A percentile compares a stretch with the other conserved stretches of the same genome.
Evolutionary conservation across 2,888 invertebrate genomes (phyloP).

Genomic region (Chorisops tibialis): DNA sequence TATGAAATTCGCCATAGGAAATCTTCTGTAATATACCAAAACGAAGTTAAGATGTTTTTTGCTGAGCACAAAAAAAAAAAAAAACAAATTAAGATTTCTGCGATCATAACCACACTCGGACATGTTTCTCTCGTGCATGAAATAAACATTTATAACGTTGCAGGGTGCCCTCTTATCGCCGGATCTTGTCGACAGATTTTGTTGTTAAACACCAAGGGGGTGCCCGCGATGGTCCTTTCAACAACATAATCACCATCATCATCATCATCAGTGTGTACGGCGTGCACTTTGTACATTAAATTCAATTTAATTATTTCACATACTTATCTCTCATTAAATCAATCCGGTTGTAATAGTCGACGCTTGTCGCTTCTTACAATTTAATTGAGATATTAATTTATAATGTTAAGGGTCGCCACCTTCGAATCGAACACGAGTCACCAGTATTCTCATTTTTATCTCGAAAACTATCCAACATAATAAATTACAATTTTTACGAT

Average conservation of each 20-base stretch:
- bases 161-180: constrained; percentile 38
- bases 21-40: background rate
- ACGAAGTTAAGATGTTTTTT: constrained; percentile 17
- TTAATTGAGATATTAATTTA: too few species aligned
- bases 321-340: too few species aligned
- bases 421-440: too few species aligned
- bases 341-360: too few species aligned
- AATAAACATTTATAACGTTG: constrained; percentile 31
- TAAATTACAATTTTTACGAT: too few species aligned
- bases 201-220: constrained; percentile 39
- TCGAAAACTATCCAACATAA: too few species aligned
- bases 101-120: background rate
- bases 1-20: background rate
- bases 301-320: too few species aligned
- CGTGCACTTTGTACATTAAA: too few species aligned
- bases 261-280: background rate
- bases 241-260: background rate
- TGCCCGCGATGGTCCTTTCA: constrained; percentile 29
- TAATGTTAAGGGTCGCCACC: too few species aligned
- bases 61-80: too few species aligned
- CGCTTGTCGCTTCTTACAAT: too few species aligned
- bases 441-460: too few species aligned
- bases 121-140: constrained; percentile 2
- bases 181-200: constrained; percentile 40
- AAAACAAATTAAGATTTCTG: background rate